Evolutionary conservation across 1,140 invertebrate species (phyloP).

Genomic region (Drosophila bocqueti): DNA sequence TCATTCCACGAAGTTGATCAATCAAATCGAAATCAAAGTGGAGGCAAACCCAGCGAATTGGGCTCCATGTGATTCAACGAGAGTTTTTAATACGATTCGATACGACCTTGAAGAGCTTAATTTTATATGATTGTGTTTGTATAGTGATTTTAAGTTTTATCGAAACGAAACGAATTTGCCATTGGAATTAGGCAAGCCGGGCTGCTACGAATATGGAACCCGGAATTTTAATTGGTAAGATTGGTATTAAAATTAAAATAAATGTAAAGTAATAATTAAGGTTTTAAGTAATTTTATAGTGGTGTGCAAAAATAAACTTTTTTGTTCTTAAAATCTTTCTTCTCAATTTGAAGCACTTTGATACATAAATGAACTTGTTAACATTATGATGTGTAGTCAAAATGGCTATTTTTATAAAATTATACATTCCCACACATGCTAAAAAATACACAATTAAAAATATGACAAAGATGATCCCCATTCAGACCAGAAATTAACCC

Average conservation of each 20-base stretch:
- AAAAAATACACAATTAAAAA: constrained; percentile 13
- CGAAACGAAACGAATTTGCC: constrained; percentile 37
- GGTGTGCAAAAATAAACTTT: no score
- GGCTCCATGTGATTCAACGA: constrained; percentile 61
- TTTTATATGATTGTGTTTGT: constrained; percentile 26
- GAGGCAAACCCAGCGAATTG: constrained; percentile 22
- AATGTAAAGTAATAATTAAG: no score
- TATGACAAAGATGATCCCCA: constrained; percentile 6
- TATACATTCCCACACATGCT: constrained; percentile 2
- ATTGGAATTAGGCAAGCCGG: constrained; percentile 36
- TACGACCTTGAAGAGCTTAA: constrained; percentile 31
- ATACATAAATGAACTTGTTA: neutral
- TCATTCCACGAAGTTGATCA: constrained; percentile 27
- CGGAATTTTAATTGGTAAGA: constrained; percentile 79
- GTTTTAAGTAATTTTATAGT: neutral
- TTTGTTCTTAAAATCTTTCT: no score
- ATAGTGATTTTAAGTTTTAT: constrained; percentile 35
- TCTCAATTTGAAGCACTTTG: neutral
- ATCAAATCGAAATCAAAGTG: constrained; percentile 32
- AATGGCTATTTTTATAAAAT: neutral
- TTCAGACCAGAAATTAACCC: constrained; percentile 37
- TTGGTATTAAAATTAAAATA: neutral
- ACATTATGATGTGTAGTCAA: neutral
- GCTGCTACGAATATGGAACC: constrained; percentile 70
- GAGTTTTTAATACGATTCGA: constrained; percentile 28